Percentiles rank a stretch among this genome's conserved stretches.
These are phyloP conservation scores for Thermophis baileyi DNA, from an alignment of 2,113 vertebrate genomes.

Conservation along the genomic window DNA sequence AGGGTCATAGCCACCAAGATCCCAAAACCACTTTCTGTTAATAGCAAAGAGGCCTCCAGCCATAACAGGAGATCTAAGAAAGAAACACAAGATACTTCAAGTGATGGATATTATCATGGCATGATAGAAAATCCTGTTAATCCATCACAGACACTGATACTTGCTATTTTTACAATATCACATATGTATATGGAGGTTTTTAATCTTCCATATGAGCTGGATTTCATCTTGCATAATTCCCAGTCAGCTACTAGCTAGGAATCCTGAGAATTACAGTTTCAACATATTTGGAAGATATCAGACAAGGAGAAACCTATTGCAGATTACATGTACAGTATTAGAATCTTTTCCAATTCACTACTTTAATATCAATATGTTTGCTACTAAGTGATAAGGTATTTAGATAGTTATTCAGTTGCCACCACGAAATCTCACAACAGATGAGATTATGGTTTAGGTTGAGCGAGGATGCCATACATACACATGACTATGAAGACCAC, in stretches of 20 bases:
- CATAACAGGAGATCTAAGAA: constrained; percentile 86
- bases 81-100: constrained; percentile 41
- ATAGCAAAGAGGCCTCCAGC: constrained; percentile 87
- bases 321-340: not conserved
- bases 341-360: not conserved
- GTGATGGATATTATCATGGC: not conserved
- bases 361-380: not conserved
- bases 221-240: not conserved
- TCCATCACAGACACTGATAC: not conserved
- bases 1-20: constrained; percentile 82
- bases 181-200: not conserved
- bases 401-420: not conserved
- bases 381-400: not conserved
- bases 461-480: not conserved
- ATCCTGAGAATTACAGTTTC: not conserved
- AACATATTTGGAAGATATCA: not conserved
- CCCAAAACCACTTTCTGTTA: constrained; percentile 86
- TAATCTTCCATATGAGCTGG: not conserved
- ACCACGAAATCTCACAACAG: not conserved
- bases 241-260: not conserved
- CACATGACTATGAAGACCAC: not conserved
- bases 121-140: not conserved
- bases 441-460: not conserved
- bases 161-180: not conserved
- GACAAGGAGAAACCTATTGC: not conserved